phyloP scores from a whole-genome alignment of 2,888 invertebrate species.

The Stenoptilia bipunctidactyla region DNA sequence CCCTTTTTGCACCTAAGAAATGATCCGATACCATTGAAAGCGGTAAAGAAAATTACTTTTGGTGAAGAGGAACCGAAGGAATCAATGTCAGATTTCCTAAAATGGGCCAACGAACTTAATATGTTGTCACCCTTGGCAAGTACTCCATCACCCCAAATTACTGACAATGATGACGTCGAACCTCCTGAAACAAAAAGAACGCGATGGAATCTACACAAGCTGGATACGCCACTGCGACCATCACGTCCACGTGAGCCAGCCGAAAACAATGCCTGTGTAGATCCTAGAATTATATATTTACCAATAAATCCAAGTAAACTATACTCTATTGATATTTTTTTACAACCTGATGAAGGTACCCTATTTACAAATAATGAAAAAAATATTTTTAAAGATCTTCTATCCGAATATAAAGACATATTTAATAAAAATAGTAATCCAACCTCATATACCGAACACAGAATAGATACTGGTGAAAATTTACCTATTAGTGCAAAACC shows the following conservation, averaged over 20 bases:
- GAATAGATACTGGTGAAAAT: constrained; percentile 21
- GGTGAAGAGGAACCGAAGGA: background rate
- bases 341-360: constrained; percentile 2
- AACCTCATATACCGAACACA: constrained; percentile 14
- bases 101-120: constrained; percentile 5
- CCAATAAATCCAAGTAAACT: constrained; percentile 2
- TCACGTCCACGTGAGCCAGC: constrained; percentile 5
- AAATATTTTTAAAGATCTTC: background rate
- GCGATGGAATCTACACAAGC: constrained; percentile 3
- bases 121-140: constrained; percentile 5
- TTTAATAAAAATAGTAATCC: constrained; percentile 7
- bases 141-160: constrained; percentile 1
- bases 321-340: constrained; percentile 5
- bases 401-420: constrained; percentile 4
- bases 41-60: constrained; percentile 1
- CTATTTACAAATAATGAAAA: background rate
- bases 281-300: constrained; percentile 2
- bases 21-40: background rate
- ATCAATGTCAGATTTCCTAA: constrained; percentile 2
- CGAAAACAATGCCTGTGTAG: background rate
- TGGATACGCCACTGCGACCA: constrained; percentile 6
- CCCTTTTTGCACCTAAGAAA: background rate
- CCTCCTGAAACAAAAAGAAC: background rate
- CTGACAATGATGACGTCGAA: background rate
- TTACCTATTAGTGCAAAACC: constrained; percentile 16